These are phyloP conservation scores for Erebia aethiops DNA, from an alignment of 2,888 invertebrate genomes.

Conservation along the genomic window DNA sequence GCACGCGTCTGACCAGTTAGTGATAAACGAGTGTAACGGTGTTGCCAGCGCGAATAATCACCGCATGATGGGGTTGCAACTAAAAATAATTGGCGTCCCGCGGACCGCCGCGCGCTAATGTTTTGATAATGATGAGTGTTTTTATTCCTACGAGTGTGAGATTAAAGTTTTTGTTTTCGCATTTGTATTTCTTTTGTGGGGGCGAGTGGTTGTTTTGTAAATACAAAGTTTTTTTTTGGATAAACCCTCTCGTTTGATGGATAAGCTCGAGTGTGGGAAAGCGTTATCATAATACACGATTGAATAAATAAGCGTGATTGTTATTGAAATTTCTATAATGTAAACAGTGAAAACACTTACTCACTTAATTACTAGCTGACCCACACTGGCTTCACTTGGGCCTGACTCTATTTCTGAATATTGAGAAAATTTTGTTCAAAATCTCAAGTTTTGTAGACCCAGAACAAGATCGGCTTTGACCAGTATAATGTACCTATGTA, in stretches of 20 bases:
- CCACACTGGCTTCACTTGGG: too few species aligned
- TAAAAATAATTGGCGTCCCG: constrained; percentile 80
- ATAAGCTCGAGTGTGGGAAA: constrained; percentile 16
- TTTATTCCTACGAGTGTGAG: constrained; percentile 56
- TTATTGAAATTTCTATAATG: not conserved
- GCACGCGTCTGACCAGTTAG: constrained; percentile 60
- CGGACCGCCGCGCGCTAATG: constrained; percentile 72
- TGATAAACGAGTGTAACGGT: constrained; percentile 68
- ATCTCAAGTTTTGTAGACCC: too few species aligned
- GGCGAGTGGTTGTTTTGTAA: constrained; percentile 54
- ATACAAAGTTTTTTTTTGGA: constrained; percentile 44
- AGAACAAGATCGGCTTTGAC: too few species aligned
- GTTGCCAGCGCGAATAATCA: constrained; percentile 68
- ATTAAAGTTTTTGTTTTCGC: constrained; percentile 71
- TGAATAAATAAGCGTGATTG: not conserved
- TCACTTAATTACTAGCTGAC: not conserved
- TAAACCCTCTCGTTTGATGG: constrained; percentile 24
- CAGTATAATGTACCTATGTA: too few species aligned
- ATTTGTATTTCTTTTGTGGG: constrained; percentile 62
- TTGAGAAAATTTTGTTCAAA: too few species aligned
- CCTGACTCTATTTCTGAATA: too few species aligned
- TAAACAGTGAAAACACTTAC: too few species aligned
- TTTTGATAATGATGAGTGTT: constrained; percentile 78
- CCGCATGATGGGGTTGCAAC: constrained; percentile 73
- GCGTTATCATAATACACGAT: not conserved